Base-by-base conservation (phyloP, 2,888 invertebrate genomes). In the Thymelicus lineola region DNA sequence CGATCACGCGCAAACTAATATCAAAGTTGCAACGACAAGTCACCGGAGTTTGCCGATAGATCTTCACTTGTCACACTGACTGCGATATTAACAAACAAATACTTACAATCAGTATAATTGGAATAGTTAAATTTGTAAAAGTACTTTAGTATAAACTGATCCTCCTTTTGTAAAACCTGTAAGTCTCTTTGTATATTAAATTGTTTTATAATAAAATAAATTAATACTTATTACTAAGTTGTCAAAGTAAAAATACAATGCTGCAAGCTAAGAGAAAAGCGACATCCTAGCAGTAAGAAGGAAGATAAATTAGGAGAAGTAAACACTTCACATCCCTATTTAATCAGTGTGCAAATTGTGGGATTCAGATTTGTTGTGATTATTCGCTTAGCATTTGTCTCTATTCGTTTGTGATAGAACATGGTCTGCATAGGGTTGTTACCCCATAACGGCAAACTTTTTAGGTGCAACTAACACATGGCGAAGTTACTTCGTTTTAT, bases 1-100 rank as follows among this genome's bases (percentile, higher is more conserved):
- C 92, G 91, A 92, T 93, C 92, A 93, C 89, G 87, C 83, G 86
- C 86, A 81, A 93, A 93, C 90, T 92, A 93, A 92, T 93, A 91
- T 91, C 88, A 82, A 92, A 92, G 89, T 91, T 89, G 82, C 64
- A 77, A 76, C 80, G 77, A 80, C 80, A 73, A 78, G 78, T 82
- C 77, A 78, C 73, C 73, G 75, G 75, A 77, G 78, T 77, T 77
- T 72, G 67, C 75, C 79, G 76, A 76, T 74, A 79, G 76, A 78
- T 74, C 71, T 36, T 55, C 53, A 42, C 67, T 67, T 35, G 67
- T 38, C 45, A 14, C 20, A 61, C 53, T 35, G 53, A 61, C 1
- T 35, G 57, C 7, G 35, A 36, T 35, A 36, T 9, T 10, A 57
- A 36, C 6, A 36, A 12, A 20, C 9, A 20, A 17, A 15, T 14